These are phyloP conservation scores for Enteromius mattozi DNA, from an alignment of 2,797 vertebrate species.

Conservation along the genomic window DNA sequence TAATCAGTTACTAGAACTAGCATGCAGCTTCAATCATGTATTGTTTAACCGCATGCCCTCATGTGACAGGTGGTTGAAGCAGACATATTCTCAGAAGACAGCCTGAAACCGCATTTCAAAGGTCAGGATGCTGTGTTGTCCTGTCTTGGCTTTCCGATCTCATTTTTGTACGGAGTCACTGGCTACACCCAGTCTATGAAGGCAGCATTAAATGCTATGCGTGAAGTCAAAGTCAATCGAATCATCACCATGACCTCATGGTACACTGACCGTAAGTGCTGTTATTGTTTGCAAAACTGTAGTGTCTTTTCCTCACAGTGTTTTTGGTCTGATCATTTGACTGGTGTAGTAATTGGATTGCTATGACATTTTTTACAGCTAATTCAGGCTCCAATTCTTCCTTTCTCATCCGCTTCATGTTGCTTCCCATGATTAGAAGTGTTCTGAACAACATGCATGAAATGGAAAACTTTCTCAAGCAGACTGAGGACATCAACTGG, in stretches of 20 bases:
- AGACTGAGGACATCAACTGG: constrained; percentile 78
- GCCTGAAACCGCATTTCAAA: constrained; percentile 75
- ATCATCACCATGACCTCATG: constrained; percentile 84
- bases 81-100: constrained; percentile 78
- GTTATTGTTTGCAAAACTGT: neutral
- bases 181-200: constrained; percentile 80
- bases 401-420: constrained; percentile 76
- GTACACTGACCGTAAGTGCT: constrained; percentile 80
- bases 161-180: constrained; percentile 73
- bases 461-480: constrained; percentile 79
- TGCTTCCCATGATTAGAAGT: constrained; percentile 81
- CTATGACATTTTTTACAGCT: constrained; percentile 64
- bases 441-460: constrained; percentile 83
- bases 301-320: neutral
- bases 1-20: neutral
- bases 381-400: constrained; percentile 72
- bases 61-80: constrained; percentile 78
- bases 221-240: constrained; percentile 71
- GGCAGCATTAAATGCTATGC: constrained; percentile 73
- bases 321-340: constrained; percentile 44
- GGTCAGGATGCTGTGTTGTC: constrained; percentile 83
- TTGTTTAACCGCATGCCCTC: constrained; percentile 14
- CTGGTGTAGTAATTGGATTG: neutral
- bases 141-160: constrained; percentile 81
- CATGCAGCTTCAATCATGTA: neutral